Percentiles rank a stretch among this genome's conserved stretches.
These are phyloP conservation scores for Coenobita brevimanus DNA, from an alignment of 1,140 invertebrate genomes.

Conservation along the genomic window DNA sequence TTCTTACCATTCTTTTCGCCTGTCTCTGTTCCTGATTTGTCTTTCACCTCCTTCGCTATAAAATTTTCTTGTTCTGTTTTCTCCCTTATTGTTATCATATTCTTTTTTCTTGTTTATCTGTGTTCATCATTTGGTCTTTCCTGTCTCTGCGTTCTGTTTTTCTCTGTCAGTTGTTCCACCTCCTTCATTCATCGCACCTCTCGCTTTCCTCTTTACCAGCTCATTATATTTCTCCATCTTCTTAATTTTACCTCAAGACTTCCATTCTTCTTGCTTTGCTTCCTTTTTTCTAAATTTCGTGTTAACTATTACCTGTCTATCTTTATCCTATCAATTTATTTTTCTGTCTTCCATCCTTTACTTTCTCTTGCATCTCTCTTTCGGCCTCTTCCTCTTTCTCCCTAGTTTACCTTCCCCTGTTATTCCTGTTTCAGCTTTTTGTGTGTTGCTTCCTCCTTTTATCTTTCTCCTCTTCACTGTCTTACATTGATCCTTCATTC, in stretches of 20 bases:
- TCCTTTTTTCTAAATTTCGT: not conserved
- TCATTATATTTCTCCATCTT: not conserved
- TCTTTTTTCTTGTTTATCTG: not conserved
- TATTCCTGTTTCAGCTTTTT: too few species aligned
- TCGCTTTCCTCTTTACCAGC: not conserved
- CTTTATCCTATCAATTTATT: too few species aligned
- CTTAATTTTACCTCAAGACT: conserved; percentile 4
- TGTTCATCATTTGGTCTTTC: not conserved
- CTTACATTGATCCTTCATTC: too few species aligned
- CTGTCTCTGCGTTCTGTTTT: not conserved
- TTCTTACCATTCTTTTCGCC: not conserved
- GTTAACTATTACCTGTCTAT: too few species aligned
- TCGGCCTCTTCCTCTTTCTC: not conserved
- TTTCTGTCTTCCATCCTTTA: too few species aligned
- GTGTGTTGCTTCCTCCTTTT: too few species aligned
- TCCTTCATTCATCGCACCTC: not conserved
- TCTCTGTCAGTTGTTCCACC: not conserved
- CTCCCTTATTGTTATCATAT: not conserved
- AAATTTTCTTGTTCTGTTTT: not conserved
- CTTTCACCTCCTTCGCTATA: not conserved
- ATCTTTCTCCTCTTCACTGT: too few species aligned
- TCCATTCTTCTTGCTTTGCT: not conserved
- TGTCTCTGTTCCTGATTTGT: not conserved
- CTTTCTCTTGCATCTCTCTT: too few species aligned
- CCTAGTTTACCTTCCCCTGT: too few species aligned